phyloP scores from a whole-genome alignment of 1,140 invertebrate genomes.

The Heliothis virescens region DNA sequence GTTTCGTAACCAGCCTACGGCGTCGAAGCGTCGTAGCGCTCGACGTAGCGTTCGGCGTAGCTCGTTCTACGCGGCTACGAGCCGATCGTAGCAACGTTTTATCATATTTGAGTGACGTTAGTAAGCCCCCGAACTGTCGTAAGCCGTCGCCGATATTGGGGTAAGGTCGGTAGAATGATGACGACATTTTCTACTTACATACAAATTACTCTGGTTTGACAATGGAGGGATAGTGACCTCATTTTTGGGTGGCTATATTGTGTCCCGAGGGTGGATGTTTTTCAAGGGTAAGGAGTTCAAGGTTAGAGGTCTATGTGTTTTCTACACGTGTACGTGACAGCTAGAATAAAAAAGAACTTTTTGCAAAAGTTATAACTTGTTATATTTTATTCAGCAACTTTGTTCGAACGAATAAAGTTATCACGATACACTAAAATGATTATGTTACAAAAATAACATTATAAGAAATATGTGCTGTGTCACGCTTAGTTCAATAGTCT shows the following conservation, averaged over 20 bases:
- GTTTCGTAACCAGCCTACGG: conserved; percentile 39
- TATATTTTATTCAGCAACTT: too few relatives aligned
- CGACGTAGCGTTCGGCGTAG: conserved; percentile 10
- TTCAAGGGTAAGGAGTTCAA: conserved; percentile 25
- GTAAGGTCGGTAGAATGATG: conserved; percentile 34
- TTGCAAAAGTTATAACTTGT: too few relatives aligned
- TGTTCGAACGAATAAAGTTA: too few relatives aligned
- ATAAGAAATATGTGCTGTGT: too few relatives aligned
- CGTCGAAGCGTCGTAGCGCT: conserved; percentile 14
- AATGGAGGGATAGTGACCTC: conserved; percentile 32
- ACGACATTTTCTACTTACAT: conserved; percentile 35
- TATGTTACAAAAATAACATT: too few relatives aligned
- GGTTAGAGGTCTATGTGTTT: not conserved
- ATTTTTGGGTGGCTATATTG: not conserved
- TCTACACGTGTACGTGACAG: not conserved
- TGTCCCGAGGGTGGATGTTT: conserved; percentile 10
- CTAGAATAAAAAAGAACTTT: too few relatives aligned
- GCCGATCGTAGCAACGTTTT: conserved; percentile 34
- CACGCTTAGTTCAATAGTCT: too few relatives aligned
- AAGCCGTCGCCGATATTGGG: conserved; percentile 24
- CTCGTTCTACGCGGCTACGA: conserved; percentile 32
- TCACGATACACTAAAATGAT: too few relatives aligned
- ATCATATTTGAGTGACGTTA: conserved; percentile 35
- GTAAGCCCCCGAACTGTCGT: conserved; percentile 34
- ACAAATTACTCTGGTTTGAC: conserved; percentile 40